These are phyloP conservation scores for Rhadinocentrus ornatus DNA, from an alignment of 2,797 vertebrate genomes.

Conservation along the genomic window DNA sequence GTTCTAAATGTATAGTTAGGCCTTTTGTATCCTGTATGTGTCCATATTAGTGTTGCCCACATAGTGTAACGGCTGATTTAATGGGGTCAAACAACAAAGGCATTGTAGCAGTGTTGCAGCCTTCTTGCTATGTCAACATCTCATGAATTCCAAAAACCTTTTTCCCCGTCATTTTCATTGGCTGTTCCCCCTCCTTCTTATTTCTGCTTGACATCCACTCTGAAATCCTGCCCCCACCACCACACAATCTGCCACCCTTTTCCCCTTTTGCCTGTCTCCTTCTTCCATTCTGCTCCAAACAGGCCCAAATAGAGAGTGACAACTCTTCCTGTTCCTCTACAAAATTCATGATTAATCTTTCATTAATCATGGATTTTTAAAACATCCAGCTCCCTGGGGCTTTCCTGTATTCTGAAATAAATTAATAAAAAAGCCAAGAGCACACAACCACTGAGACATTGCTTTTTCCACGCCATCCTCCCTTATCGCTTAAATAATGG, in stretches of 20 bases:
- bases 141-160: slow-evolving; percentile 69
- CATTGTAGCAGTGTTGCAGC: slow-evolving; percentile 39
- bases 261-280: slow-evolving; percentile 64
- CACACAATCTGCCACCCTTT: slow-evolving; percentile 48
- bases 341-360: slow-evolving; percentile 85
- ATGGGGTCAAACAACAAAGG: slow-evolving; percentile 48
- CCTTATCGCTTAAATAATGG: slow-evolving; percentile 71
- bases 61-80: slow-evolving; percentile 28
- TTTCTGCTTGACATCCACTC: slow-evolving; percentile 64
- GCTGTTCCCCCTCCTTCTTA: slow-evolving; percentile 32
- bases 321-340: slow-evolving; percentile 82
- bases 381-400: slow-evolving; percentile 76
- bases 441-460: slow-evolving; percentile 55
- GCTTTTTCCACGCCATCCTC: slow-evolving; percentile 64
- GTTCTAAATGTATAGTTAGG: slow-evolving; percentile 15
- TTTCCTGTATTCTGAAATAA: slow-evolving; percentile 77
- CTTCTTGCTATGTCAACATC: slow-evolving; percentile 65
- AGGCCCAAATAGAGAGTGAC: slow-evolving; percentile 82
- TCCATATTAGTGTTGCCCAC: slow-evolving; percentile 13
- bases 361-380: slow-evolving; percentile 83
- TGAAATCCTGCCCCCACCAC: slow-evolving; percentile 49
- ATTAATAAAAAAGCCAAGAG: slow-evolving; percentile 74
- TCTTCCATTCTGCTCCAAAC: slow-evolving; percentile 63
- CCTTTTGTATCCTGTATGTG: slow-evolving; percentile 16
- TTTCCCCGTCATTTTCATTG: slow-evolving; percentile 49